These are phyloP conservation scores for Carterocephalus palaemon DNA, from an alignment of 2,888 invertebrate genomes.

Conservation along the genomic window DNA sequence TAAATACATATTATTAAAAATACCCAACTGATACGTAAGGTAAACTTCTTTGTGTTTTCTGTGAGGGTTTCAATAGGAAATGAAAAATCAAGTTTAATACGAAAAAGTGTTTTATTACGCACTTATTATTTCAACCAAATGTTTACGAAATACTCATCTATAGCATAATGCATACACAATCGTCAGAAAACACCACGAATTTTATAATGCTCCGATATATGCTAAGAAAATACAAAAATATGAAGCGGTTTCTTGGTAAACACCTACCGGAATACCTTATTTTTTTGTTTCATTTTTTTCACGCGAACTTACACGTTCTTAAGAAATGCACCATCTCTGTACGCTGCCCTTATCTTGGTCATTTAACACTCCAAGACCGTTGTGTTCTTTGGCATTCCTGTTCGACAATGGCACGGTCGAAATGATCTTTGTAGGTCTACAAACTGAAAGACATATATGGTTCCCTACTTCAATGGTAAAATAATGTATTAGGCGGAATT, in stretches of 20 bases:
- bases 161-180: conserved; percentile 75
- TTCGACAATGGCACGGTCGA: no score
- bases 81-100: conserved; percentile 47
- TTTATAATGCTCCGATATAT: conserved; percentile 63
- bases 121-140: conserved; percentile 79
- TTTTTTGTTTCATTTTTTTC: conserved; percentile 30
- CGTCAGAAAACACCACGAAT: conserved; percentile 70
- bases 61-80: conserved; percentile 20
- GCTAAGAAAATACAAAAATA: conserved; percentile 79
- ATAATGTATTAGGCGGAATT: conserved; percentile 21
- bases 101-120: conserved; percentile 79
- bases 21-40: no score
- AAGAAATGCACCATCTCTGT: conserved; percentile 63
- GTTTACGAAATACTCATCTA: conserved; percentile 73
- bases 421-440: no score
- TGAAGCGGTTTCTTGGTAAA: conserved; percentile 71
- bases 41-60: no score
- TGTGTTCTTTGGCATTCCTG: conserved; percentile 33
- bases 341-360: conserved; percentile 44
- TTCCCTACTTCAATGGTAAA: conserved; percentile 2
- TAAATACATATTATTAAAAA: no score
- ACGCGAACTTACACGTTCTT: conserved; percentile 37
- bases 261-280: conserved; percentile 58
- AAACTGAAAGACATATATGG: no score
- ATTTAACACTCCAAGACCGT: conserved; percentile 66